Conservation (phyloP, 2,797 vertebrate species). For the Sebastes kiyomatsui region DNA sequence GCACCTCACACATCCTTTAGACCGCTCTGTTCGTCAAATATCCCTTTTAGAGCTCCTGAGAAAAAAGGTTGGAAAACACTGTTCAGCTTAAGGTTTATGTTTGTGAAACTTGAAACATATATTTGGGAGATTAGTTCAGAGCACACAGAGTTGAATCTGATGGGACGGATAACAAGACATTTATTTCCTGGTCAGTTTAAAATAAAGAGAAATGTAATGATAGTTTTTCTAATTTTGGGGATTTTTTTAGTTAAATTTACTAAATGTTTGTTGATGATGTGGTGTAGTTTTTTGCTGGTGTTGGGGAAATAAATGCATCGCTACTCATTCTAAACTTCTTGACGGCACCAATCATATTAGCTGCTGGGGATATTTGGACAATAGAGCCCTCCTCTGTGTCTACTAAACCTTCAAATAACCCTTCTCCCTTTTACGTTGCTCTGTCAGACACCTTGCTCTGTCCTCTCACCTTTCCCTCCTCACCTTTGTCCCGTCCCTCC, state of each 20-base stretch:
- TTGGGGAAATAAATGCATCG: constrained; percentile 1
- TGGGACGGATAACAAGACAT: neutral
- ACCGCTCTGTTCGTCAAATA: constrained; percentile 93
- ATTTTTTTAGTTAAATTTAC: neutral
- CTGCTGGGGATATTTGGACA: constrained; percentile 94
- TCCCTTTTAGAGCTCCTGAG: constrained; percentile 80
- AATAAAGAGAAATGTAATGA: neutral
- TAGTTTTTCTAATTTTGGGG: neutral
- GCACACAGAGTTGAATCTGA: constrained; percentile 31
- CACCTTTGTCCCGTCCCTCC: constrained; percentile 29
- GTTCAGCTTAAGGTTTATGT: constrained; percentile 1
- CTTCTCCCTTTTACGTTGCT: constrained; percentile 93
- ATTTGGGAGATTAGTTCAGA: neutral
- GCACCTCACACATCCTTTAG: constrained; percentile 85
- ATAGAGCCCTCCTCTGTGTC: constrained; percentile 89
- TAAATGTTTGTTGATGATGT: constrained; percentile 33
- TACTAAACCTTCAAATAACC: constrained; percentile 99
- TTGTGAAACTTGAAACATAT: constrained; percentile 9
- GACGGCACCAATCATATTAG: constrained; percentile 1
- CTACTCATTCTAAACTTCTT: neutral
- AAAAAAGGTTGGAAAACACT: constrained; percentile 8
- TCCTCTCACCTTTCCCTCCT: constrained; percentile 67
- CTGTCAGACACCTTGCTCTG: constrained; percentile 93
- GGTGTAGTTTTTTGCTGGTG: constrained; percentile 33
- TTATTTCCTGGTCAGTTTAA: constrained; percentile 7